Conservation (phyloP, 2,113 vertebrate genomes). For the Odocoileus hemionus region DNA sequence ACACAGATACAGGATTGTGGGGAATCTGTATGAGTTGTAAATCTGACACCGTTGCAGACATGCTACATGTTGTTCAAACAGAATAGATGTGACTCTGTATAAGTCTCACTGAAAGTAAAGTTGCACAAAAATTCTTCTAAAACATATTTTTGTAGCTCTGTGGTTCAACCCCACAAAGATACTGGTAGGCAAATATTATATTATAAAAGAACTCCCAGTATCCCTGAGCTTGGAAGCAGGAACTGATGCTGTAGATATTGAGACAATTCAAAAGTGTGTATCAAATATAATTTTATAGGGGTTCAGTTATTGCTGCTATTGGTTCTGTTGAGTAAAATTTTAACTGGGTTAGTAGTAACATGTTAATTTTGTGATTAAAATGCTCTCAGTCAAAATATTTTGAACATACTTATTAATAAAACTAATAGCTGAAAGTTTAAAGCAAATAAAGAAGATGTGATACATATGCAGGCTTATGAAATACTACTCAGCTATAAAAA, state of each 20-base stretch:
- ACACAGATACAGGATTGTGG: slow-evolving; percentile 95
- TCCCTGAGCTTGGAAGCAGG: slow-evolving; percentile 94
- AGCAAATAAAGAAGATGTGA: neutral
- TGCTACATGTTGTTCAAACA: slow-evolving; percentile 88
- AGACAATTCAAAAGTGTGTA: slow-evolving; percentile 89
- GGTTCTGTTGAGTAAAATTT: slow-evolving; percentile 73
- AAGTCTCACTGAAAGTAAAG: neutral
- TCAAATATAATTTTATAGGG: slow-evolving; percentile 91
- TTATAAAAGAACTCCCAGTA: slow-evolving; percentile 90
- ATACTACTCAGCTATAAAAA: neutral
- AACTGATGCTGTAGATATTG: slow-evolving; percentile 89
- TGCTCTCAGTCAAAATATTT: neutral
- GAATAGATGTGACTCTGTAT: slow-evolving; percentile 80
- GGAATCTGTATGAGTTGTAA: slow-evolving; percentile 95
- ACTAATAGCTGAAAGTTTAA: neutral
- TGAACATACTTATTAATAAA: neutral
- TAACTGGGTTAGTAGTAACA: neutral
- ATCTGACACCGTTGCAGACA: slow-evolving; percentile 87
- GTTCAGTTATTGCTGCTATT: slow-evolving; percentile 90
- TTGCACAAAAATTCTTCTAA: neutral
- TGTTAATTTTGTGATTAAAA: neutral
- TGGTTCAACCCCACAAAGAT: slow-evolving; percentile 93
- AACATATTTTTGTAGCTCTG: neutral
- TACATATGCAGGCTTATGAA: neutral
- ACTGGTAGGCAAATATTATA: slow-evolving; percentile 96